A percentile compares a stretch with the other conserved stretches of the same genome.
phyloP scores from a whole-genome alignment of 2,888 invertebrate species.

The Synergus gifuensis region DNA sequence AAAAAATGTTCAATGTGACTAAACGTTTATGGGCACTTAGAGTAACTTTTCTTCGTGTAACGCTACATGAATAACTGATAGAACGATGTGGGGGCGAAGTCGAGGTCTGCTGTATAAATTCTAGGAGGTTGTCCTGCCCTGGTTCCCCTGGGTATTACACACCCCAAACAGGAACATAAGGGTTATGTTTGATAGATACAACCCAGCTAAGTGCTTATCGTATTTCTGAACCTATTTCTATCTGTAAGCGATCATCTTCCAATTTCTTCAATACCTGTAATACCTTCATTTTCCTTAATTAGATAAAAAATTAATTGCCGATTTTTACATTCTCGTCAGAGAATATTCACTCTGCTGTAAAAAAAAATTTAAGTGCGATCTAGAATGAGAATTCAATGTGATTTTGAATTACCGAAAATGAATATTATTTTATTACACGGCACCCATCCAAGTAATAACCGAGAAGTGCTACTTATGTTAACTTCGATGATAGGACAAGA shows the following conservation, averaged over 20 bases:
- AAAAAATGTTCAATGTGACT: conserved; percentile 60
- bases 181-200: conserved; percentile 77
- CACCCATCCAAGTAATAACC: no score
- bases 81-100: conserved; percentile 62
- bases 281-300: not conserved
- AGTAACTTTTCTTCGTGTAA: conserved; percentile 74
- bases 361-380: no score
- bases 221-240: conserved; percentile 68
- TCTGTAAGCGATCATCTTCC: not conserved
- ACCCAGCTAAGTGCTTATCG: conserved; percentile 76
- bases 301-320: no score
- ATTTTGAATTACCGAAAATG: no score
- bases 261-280: not conserved
- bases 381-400: no score
- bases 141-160: conserved; percentile 69
- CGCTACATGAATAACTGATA: conserved; percentile 76
- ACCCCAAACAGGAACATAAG: conserved; percentile 68
- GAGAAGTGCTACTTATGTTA: no score
- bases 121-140: conserved; percentile 71
- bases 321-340: no score
- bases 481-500: no score
- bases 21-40: conserved; percentile 76
- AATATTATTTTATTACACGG: no score
- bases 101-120: conserved; percentile 74
- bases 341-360: no score